A percentile compares a stretch with the other conserved stretches of the same genome.
Conservation (phyloP, 2,797 vertebrate genomes). For the Sebastes minor region DNA sequence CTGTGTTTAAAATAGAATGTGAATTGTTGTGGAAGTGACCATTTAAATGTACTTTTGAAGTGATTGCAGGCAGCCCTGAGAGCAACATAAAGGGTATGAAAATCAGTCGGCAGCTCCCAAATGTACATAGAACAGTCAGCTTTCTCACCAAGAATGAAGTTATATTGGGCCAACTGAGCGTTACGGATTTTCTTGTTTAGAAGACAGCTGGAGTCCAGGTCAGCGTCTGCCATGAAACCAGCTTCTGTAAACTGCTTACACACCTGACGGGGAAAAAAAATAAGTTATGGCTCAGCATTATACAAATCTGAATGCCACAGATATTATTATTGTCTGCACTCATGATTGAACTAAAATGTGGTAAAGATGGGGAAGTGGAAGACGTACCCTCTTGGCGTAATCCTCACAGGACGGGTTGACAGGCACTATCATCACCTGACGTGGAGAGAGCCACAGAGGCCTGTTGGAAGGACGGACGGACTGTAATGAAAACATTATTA, state of each 20-base stretch:
- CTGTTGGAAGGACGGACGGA: slow-evolving; percentile 72
- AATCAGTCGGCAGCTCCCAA: neutral
- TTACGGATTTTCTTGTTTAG: slow-evolving; percentile 96
- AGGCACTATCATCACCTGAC: slow-evolving; percentile 93
- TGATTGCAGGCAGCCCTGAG: neutral
- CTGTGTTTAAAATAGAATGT: neutral
- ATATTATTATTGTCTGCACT: neutral
- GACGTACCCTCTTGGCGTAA: slow-evolving; percentile 86
- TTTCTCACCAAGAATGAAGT: slow-evolving; percentile 94
- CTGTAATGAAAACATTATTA: neutral
- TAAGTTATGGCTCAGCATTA: neutral
- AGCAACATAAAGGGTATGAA: neutral
- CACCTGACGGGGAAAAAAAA: slow-evolving; percentile 76
- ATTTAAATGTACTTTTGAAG: neutral
- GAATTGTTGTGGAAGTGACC: neutral
- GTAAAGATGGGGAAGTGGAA: neutral
- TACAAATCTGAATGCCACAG: neutral
- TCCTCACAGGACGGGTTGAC: slow-evolving; percentile 89
- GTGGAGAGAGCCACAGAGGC: slow-evolving; percentile 96
- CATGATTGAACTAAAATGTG: neutral
- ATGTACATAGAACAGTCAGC: neutral
- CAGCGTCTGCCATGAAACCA: slow-evolving; percentile 93
- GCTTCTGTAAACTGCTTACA: slow-evolving; percentile 88
- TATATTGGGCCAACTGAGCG: slow-evolving; percentile 94
- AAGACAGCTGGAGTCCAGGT: slow-evolving; percentile 91